Base-by-base conservation (phyloP, 2,888 invertebrate genomes). In the Coleophora deauratella region DNA sequence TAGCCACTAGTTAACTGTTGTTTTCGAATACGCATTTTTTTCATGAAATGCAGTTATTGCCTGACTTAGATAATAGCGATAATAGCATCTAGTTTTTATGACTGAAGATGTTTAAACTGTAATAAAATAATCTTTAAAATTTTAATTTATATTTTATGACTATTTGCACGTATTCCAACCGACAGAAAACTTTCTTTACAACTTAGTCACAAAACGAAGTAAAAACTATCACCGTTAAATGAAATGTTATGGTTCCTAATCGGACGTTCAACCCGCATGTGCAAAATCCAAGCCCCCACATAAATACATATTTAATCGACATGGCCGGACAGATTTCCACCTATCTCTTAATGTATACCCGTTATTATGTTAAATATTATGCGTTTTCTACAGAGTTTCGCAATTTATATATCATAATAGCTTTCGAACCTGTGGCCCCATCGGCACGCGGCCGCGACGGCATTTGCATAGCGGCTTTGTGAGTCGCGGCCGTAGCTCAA, bases 351-450 rank as follows among this genome's bases (percentile, higher is more conserved):
- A n/a, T n/a, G n/a, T 55, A 56, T 55, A 50, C 54, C 62, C 54
- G 64, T 63, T 72, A 65, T 74, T 71, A 76, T 72, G 65, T 72
- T 21, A 72, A 77, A 73, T n/a, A n/a, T 68, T 54, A 51, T 46
- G 44, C 57, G 62, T 76, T 74, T 77, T 76, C 69, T 71, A 66
- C 62, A 61, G 60, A 66, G 65, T 78, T 80, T 78, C 66, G 73
- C 71, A 76, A 76, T 71, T 66, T 72, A 66, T 69, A 66, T 63
- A 50, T 31, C 21, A 31, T 59, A 64, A 70, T 72, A 65, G 62
- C 69, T 69, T 67, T 69, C 67, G 68, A 73, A 73, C 74, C 70
- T 71, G 66, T 79, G 82, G 79, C 82, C 74, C 73, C 72, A 68
- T 70, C 58, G 80, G 82, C 72, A 78, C 66, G 81, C 21, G 21